Conservation (phyloP, 2,888 invertebrate species). For the Meta bourneti region DNA sequence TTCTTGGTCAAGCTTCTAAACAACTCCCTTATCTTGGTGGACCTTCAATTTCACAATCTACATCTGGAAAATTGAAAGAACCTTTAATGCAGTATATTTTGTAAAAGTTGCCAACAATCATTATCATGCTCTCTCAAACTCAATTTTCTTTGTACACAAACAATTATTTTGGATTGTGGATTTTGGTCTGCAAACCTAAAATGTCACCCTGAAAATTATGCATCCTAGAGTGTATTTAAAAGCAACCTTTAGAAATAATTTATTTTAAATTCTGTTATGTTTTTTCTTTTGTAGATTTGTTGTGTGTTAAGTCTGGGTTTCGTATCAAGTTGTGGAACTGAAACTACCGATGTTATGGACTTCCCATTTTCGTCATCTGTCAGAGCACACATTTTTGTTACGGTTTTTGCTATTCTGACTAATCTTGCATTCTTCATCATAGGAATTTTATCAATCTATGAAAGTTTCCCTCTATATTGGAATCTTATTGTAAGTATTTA, state of each 20-base stretch:
- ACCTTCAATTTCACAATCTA: too few species aligned
- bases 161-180: not conserved
- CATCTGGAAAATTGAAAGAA: too few species aligned
- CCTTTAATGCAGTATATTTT: too few species aligned
- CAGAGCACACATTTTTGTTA: slow-evolving; percentile 89
- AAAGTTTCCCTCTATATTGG: slow-evolving; percentile 90
- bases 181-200: not conserved
- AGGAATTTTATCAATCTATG: slow-evolving; percentile 89
- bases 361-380: slow-evolving; percentile 88
- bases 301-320: slow-evolving; percentile 88
- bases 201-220: not conserved
- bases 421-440: slow-evolving; percentile 88
- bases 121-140: too few species aligned
- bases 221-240: too few species aligned
- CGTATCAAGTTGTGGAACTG: slow-evolving; percentile 88
- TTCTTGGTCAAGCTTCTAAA: too few species aligned
- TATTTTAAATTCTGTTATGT: not conserved
- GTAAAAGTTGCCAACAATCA: too few species aligned
- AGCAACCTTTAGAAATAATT: too few species aligned
- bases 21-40: too few species aligned
- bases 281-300: slow-evolving; percentile 84
- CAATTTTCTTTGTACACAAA: not conserved
- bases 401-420: slow-evolving; percentile 87
- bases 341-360: slow-evolving; percentile 88
- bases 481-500: slow-evolving; percentile 86